These are phyloP conservation scores for Tridacna gigas DNA, from an alignment of 2,888 invertebrate genomes.

Conservation along the genomic window DNA sequence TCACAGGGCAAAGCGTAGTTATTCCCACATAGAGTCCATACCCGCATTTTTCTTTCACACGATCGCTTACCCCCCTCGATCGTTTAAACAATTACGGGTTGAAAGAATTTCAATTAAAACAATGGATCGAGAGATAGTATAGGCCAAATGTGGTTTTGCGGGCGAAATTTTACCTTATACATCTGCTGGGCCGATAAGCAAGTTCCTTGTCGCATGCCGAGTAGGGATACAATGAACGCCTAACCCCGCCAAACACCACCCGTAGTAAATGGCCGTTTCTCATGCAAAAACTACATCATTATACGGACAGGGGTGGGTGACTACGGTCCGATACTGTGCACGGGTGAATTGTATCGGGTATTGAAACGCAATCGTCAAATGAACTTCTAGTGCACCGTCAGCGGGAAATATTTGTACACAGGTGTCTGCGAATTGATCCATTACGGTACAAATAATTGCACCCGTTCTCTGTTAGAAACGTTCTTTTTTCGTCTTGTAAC, in stretches of 20 bases:
- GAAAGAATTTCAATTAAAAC: slow-evolving; percentile 23
- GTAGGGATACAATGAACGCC: background rate
- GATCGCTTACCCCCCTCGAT: slow-evolving; percentile 19
- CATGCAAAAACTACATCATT: background rate
- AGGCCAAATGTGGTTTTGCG: slow-evolving; percentile 8
- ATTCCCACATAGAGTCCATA: slow-evolving; percentile 6
- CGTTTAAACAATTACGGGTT: slow-evolving; percentile 19
- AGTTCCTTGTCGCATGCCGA: background rate
- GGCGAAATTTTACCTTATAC: slow-evolving; percentile 5
- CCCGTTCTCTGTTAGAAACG: no score
- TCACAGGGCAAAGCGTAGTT: background rate
- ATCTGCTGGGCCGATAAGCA: slow-evolving; percentile 8
- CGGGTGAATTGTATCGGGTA: no score
- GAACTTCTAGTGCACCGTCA: no score
- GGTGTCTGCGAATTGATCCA: no score
- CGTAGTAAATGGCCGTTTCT: background rate
- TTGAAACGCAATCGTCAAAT: no score
- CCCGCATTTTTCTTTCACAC: slow-evolving; percentile 26
- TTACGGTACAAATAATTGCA: no score
- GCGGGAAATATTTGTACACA: no score
- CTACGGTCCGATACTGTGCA: no score
- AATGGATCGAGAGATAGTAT: background rate
- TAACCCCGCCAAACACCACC: background rate
- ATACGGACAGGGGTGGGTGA: background rate
- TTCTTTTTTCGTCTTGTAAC: no score